These are phyloP conservation scores for Prosopocoilus inquinatus DNA, from an alignment of 2,888 invertebrate genomes.

Conservation along the genomic window DNA sequence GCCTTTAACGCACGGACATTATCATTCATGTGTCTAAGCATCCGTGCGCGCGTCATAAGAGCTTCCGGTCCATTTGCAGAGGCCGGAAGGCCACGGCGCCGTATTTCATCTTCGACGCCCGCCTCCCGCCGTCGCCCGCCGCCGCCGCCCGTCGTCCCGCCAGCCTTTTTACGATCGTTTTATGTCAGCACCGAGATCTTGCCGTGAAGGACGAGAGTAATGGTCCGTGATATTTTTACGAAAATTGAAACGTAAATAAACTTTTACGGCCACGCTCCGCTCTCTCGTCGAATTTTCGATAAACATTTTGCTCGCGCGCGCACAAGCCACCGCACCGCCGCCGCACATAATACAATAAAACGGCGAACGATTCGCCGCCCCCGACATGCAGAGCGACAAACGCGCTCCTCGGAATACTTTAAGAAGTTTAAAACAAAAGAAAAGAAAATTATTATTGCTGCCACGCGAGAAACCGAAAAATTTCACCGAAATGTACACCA, in stretches of 20 bases:
- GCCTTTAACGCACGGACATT: constrained; percentile 1
- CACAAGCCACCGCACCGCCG: too few relatives aligned
- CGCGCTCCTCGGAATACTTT: too few relatives aligned
- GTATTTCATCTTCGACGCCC: constrained; percentile 46
- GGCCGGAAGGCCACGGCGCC: constrained; percentile 34
- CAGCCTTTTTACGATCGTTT: constrained; percentile 40
- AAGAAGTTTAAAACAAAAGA: too few relatives aligned
- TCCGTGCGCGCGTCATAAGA: constrained; percentile 30
- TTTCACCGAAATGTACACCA: too few relatives aligned
- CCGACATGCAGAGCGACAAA: too few relatives aligned
- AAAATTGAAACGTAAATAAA: constrained; percentile 52
- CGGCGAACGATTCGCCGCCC: too few relatives aligned
- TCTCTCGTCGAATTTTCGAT: constrained; percentile 13
- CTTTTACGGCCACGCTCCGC: constrained; percentile 46
- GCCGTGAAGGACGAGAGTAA: constrained; percentile 44
- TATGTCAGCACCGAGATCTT: constrained; percentile 45
- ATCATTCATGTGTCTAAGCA: constrained; percentile 21
- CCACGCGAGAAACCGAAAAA: too few relatives aligned
- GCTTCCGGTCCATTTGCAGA: constrained; percentile 46
- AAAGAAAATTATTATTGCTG: too few relatives aligned
- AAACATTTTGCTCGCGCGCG: constrained; percentile 5
- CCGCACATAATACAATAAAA: too few relatives aligned
- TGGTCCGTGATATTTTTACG: constrained; percentile 50
- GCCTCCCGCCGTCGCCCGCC: constrained; percentile 31
- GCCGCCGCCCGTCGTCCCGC: too few relatives aligned